Evolutionary conservation across 2,888 invertebrate species (phyloP).

Genomic region (Aphodius granarius): DNA sequence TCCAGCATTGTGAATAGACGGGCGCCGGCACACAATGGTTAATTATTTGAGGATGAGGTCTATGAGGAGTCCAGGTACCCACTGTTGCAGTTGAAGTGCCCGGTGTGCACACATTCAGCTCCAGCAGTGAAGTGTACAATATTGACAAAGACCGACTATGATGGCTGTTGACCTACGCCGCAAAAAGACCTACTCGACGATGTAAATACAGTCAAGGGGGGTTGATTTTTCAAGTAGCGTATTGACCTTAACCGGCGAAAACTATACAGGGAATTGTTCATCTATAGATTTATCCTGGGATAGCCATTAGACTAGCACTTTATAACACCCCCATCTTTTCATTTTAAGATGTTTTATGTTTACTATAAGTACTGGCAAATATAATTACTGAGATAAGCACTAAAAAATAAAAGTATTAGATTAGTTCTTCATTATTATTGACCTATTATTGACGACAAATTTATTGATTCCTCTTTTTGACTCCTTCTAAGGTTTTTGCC

Average conservation of each 20-base stretch:
- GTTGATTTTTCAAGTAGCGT: conserved; percentile 29
- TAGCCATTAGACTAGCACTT: background rate
- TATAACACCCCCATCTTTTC: background rate
- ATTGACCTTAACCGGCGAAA: conserved; percentile 24
- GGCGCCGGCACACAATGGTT: background rate
- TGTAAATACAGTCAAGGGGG: conserved; percentile 34
- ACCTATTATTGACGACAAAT: no score
- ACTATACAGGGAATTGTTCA: conserved; percentile 4
- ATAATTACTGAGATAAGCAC: no score
- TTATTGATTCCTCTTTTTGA: no score
- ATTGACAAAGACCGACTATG: conserved; percentile 37
- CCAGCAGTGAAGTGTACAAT: conserved; percentile 33
- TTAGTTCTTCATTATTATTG: no score
- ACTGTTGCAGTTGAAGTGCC: conserved; percentile 36
- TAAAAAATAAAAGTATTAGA: no score
- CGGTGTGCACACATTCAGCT: conserved; percentile 38
- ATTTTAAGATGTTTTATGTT: no score
- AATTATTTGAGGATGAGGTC: conserved; percentile 26
- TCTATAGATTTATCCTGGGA: no score
- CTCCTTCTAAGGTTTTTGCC: no score
- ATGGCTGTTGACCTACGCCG: conserved; percentile 39
- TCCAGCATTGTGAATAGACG: background rate
- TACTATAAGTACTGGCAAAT: no score
- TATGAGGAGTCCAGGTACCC: conserved; percentile 33
- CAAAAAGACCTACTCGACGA: conserved; percentile 34